Conservation (phyloP, 2,888 invertebrate species). For the Sympetrum striolatum region DNA sequence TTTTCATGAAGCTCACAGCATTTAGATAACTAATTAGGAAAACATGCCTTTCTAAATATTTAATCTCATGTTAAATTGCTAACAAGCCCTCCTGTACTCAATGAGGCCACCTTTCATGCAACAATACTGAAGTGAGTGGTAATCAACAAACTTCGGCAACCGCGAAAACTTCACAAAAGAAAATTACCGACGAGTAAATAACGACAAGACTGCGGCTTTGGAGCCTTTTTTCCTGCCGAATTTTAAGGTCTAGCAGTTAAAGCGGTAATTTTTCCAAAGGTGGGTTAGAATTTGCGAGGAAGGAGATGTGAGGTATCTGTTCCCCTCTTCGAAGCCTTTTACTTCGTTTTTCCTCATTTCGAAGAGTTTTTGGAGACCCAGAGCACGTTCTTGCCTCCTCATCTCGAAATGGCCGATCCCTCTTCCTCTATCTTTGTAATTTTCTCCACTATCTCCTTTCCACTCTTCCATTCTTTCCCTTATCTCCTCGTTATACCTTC, state of each 20-base stretch:
- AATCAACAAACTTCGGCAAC: not conserved
- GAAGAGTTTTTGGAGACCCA: not conserved
- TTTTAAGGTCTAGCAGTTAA: not conserved
- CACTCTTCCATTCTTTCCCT: not conserved
- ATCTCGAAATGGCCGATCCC: not conserved
- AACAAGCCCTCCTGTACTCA: not conserved
- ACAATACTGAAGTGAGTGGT: not conserved
- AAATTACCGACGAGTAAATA: not conserved
- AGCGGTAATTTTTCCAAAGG: not conserved
- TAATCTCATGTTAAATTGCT: not conserved
- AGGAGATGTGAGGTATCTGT: not conserved
- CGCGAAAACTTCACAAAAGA: not conserved
- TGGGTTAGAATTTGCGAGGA: not conserved
- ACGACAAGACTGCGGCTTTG: not conserved
- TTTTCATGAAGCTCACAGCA: no score
- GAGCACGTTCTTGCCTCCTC: not conserved
- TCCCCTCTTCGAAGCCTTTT: not conserved
- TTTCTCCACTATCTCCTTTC: not conserved
- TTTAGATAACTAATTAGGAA: no score
- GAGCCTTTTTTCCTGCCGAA: not conserved
- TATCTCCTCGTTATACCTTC: not conserved
- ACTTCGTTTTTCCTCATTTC: constrained; percentile 23
- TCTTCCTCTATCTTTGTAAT: not conserved
- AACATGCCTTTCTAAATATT: no score
- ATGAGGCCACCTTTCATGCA: not conserved